Conservation (phyloP, 1,140 invertebrate genomes). For the Melipona quadrifasciata region DNA sequence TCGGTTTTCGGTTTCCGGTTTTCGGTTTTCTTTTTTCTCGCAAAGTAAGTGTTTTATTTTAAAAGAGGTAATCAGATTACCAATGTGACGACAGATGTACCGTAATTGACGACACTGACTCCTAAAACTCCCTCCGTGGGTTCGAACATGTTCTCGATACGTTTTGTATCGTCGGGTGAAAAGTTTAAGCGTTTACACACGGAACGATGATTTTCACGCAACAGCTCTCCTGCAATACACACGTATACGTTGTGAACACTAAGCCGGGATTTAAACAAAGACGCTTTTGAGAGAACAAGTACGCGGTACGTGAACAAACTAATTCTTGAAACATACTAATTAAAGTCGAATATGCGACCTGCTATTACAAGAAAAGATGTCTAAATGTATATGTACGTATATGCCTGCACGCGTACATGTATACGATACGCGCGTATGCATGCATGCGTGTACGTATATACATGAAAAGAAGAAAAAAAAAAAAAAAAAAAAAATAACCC, state of each 20-base stretch:
- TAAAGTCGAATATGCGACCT: slow-evolving; percentile 5
- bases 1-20: too few species aligned
- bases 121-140: slow-evolving; percentile 14
- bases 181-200: slow-evolving; percentile 10
- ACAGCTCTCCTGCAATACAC: slow-evolving; percentile 33
- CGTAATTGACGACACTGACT: slow-evolving; percentile 8
- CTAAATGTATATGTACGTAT: slow-evolving; percentile 18
- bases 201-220: slow-evolving; percentile 31
- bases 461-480: too few species aligned
- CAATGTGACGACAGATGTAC: slow-evolving; percentile 43
- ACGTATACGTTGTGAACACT: neutral
- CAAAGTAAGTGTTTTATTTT: neutral
- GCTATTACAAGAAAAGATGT: slow-evolving; percentile 19
- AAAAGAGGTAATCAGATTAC: slow-evolving; percentile 14
- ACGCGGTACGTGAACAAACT: slow-evolving; percentile 14
- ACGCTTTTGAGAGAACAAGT: neutral
- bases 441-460: too few species aligned
- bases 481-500: neutral
- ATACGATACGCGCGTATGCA: too few species aligned
- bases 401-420: too few species aligned
- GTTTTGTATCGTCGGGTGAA: slow-evolving; percentile 23
- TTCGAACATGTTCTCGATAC: slow-evolving; percentile 15
- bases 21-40: too few species aligned
- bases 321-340: slow-evolving; percentile 35
- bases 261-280: neutral